phyloP scores from a whole-genome alignment of 2,888 invertebrate genomes.

The Netelia melanura region DNA sequence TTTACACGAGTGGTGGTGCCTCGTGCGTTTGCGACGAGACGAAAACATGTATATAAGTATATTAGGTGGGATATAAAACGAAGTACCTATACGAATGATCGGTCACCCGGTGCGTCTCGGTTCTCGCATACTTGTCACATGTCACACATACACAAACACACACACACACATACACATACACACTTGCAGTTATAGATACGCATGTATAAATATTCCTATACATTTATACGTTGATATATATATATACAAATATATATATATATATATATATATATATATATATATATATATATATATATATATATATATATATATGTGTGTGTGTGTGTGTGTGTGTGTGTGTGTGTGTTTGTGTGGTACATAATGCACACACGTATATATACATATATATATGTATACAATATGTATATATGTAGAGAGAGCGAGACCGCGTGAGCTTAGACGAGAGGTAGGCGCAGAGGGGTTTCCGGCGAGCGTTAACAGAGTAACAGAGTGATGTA shows the following conservation, averaged over 20 bases:
- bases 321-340: not conserved
- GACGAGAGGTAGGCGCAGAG: conserved; percentile 83
- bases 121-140: not conserved
- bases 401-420: conserved; percentile 31
- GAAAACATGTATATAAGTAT: conserved; percentile 10
- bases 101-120: conserved; percentile 6
- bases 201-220: not conserved
- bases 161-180: not conserved
- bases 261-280: not conserved
- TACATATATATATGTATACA: not conserved
- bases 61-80: not conserved
- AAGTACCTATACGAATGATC: conserved; percentile 5
- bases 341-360: not conserved
- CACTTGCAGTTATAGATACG: not conserved
- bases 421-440: conserved; percentile 75
- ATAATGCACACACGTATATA: too few species aligned
- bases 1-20: conserved; percentile 13
- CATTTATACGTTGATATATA: not conserved
- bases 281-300: not conserved
- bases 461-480: conserved; percentile 85
- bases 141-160: not conserved
- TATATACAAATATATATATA: not conserved
- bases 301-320: not conserved
- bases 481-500: conserved; percentile 85
- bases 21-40: conserved; percentile 14